phyloP scores from a whole-genome alignment of 2,888 invertebrate species.

The Ennomos quercinarius region DNA sequence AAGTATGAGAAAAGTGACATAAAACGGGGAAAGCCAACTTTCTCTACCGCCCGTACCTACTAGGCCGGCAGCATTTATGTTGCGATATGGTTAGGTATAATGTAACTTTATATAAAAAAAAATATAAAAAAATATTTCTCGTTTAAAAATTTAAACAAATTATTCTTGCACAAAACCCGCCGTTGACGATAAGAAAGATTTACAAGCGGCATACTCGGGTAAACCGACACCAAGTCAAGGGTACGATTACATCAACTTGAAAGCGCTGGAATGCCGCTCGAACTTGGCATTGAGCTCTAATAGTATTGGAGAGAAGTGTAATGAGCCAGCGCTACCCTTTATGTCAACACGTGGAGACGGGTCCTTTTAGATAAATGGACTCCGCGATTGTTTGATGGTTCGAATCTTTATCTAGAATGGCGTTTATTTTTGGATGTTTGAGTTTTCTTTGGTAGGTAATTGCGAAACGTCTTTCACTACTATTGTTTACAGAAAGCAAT shows the following conservation, averaged over 20 bases:
- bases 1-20: no score
- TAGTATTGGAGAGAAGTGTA: slow-evolving; percentile 71
- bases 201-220: not conserved
- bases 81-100: no score
- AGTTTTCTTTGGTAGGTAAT: not conserved
- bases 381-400: not conserved
- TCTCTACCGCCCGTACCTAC: no score
- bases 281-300: slow-evolving; percentile 75
- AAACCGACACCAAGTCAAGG: slow-evolving; percentile 55
- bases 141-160: no score
- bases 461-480: not conserved
- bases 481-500: no score
- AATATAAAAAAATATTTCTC: no score
- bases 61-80: no score
- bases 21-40: no score
- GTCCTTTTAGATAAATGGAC: slow-evolving; percentile 14
- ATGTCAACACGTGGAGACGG: slow-evolving; percentile 31
- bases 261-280: slow-evolving; percentile 53
- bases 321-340: slow-evolving; percentile 55
- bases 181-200: not conserved
- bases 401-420: not conserved
- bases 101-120: no score
- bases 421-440: no score
- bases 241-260: slow-evolving; percentile 74
- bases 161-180: no score